These are phyloP conservation scores for Psammodynastes pulverulentus DNA, from an alignment of 2,113 vertebrate genomes.

Conservation along the genomic window DNA sequence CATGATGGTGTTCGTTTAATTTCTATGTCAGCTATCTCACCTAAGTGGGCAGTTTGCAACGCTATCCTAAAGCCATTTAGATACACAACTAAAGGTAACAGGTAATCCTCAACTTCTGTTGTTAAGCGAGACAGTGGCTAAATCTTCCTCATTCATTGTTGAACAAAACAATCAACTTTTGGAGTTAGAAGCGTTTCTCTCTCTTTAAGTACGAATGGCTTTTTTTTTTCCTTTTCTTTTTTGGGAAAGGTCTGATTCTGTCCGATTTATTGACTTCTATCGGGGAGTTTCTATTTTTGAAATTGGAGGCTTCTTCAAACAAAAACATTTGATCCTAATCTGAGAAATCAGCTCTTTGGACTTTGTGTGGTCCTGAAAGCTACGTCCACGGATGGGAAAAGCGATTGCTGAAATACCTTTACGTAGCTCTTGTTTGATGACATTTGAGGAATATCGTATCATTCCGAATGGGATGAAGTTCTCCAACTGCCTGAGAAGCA, in stretches of 20 bases:
- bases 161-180: background rate
- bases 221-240: background rate
- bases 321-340: background rate
- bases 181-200: background rate
- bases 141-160: background rate
- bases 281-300: background rate
- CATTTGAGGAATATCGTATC: background rate
- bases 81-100: too few relatives aligned
- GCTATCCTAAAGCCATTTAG: too few relatives aligned
- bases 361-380: background rate
- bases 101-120: too few relatives aligned
- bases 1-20: background rate
- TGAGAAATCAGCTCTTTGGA: background rate
- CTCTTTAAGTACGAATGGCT: background rate
- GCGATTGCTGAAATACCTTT: background rate
- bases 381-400: background rate
- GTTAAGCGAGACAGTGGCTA: too few relatives aligned
- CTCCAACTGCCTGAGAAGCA: background rate
- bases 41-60: too few relatives aligned
- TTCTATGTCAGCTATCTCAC: too few relatives aligned
- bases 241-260: background rate
- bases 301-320: background rate
- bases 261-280: background rate
- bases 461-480: background rate
- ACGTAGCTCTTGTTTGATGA: background rate